phyloP scores from a whole-genome alignment of 2,113 vertebrate genomes.

The Speoplatyrhinus poulsoni region DNA sequence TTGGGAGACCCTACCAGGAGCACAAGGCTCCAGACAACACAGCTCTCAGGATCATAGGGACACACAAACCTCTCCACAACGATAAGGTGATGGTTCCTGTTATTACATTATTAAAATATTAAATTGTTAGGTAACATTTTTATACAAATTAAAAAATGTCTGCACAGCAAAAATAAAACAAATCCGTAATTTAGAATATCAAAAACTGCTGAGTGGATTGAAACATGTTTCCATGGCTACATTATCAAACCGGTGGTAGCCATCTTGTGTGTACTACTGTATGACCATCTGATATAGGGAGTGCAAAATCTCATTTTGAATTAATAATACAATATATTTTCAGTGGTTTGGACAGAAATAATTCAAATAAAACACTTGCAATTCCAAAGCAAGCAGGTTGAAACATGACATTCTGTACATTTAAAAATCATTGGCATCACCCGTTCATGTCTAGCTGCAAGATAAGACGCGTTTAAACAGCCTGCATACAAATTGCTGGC shows the following conservation, averaged over 20 bases:
- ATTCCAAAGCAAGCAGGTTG: slow-evolving; percentile 14
- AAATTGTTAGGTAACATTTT: no score
- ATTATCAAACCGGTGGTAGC: background rate
- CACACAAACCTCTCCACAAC: no score
- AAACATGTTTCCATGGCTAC: background rate
- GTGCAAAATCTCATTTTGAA: background rate
- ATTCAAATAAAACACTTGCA: no score
- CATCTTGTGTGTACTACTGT: background rate
- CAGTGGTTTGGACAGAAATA: background rate
- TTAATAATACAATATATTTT: background rate
- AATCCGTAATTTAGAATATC: background rate
- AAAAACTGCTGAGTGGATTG: no score
- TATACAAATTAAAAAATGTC: no score
- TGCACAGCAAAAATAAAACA: no score
- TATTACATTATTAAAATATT: no score
- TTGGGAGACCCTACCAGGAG: no score
- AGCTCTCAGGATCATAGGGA: no score
- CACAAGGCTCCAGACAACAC: no score
- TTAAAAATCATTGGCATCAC: slow-evolving; percentile 45
- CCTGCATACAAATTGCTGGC: background rate
- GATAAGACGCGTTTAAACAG: slow-evolving; percentile 35
- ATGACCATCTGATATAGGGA: background rate
- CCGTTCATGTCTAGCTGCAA: slow-evolving; percentile 54
- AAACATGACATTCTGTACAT: background rate
- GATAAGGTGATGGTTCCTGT: no score